Base-by-base conservation (phyloP, 1,140 invertebrate genomes). In the Notospermus geniculatus region DNA sequence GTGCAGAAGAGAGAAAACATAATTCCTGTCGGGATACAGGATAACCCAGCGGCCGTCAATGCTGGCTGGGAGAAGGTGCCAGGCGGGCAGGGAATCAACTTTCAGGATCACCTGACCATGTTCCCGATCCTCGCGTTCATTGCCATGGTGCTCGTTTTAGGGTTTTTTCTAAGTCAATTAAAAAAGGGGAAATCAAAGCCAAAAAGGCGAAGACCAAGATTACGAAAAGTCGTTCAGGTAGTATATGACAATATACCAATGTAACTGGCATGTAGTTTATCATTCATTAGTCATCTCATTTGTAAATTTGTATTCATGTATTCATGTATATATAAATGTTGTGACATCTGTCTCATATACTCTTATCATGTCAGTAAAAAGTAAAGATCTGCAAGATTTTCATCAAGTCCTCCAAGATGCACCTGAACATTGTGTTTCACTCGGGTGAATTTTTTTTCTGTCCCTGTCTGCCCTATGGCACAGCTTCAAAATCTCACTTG, bases 111-210 rank as follows among this genome's bases (percentile, higher is more conserved):
- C 2, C 54, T 62, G 7, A 72, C 65, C 32, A 64, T 76, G 23
- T 75, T 72, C 54, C 74, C 76, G 15, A 67, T 70, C 0, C 25
- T 77, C n/a, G 75, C 75, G 13, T 72, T 77, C 54, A 50, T 76
- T 4, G 73, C 67, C n/a, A 75, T 72, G 11, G 67, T 69, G 23
- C 57, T 78, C 25, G 76, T 78, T 15, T 43, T 71, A 9, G 30
- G 76, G 45, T 78, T 78, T 57, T 57, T 78, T 23, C 54, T 78
- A 4, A 76, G 75, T 60, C 74, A 76, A 23, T 32, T 41, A 43
- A 41, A 27, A 4, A 50, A 50, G n/a, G 46, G 46, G 4, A 50
- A 50, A 50, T 23, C 46, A 27, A 50, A 50, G n/a, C 46, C 46
- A 23, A 19, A 27, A 23, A 19, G 46, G n/a, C 5, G 46, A n/a